Percentiles rank a stretch among this genome's conserved stretches.
Conservation (phyloP, 2,888 invertebrate species). For the Tetropium fuscum region DNA sequence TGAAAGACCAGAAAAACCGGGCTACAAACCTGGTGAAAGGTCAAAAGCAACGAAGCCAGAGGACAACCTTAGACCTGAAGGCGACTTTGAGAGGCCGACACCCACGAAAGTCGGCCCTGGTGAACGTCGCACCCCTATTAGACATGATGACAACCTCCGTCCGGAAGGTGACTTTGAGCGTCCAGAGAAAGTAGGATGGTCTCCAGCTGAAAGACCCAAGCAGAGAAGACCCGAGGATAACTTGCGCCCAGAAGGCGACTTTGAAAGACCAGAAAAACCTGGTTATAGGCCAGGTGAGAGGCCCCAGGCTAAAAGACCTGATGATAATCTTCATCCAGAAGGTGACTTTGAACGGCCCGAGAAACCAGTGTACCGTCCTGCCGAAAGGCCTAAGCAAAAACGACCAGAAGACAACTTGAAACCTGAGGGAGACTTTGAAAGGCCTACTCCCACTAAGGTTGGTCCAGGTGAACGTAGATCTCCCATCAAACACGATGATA, state of each 20-base stretch:
- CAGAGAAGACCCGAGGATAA: not conserved
- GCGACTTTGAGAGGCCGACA: constrained; percentile 70
- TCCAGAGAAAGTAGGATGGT: constrained; percentile 61
- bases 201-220: constrained; percentile 60
- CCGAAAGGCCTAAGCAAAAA: constrained; percentile 65
- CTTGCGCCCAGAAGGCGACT: constrained; percentile 47
- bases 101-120: constrained; percentile 58
- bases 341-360: constrained; percentile 66
- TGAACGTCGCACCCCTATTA: constrained; percentile 65
- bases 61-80: constrained; percentile 69
- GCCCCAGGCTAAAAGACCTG: constrained; percentile 55
- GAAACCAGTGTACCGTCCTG: constrained; percentile 62
- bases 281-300: constrained; percentile 64
- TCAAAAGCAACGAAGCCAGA: constrained; percentile 61
- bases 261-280: constrained; percentile 59
- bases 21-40: constrained; percentile 64
- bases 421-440: constrained; percentile 66
- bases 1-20: constrained; percentile 39
- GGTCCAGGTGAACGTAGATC: constrained; percentile 57
- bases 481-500: constrained; percentile 59
- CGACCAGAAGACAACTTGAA: constrained; percentile 68
- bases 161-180: constrained; percentile 70
- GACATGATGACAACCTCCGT: constrained; percentile 50
- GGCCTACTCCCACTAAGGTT: constrained; percentile 67
- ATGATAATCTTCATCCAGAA: constrained; percentile 69